phyloP scores from a whole-genome alignment of 2,888 invertebrate species.

The Oxytorus armatus region DNA sequence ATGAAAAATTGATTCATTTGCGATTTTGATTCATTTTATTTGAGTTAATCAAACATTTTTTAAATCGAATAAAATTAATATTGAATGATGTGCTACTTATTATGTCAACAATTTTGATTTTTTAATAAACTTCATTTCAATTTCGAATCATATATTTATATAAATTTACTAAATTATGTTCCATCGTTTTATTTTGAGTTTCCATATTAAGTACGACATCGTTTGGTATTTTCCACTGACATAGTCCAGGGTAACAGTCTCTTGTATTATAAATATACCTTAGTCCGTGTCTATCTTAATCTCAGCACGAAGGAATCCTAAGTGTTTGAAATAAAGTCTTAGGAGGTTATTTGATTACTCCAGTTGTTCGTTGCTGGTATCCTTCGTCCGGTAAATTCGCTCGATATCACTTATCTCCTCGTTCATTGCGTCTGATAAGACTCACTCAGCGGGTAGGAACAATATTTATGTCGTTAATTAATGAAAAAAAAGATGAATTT shows the following conservation, averaged over 20 bases:
- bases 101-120: conserved; percentile 1
- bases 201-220: background rate
- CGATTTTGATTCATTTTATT: no score
- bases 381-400: no score
- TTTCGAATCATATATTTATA: background rate
- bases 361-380: background rate
- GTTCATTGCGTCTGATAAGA: background rate
- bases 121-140: background rate
- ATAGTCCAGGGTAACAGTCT: conserved; percentile 31
- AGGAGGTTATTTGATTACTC: conserved; percentile 16
- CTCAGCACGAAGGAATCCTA: conserved; percentile 17
- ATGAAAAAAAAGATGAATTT: no score
- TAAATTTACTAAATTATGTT: background rate
- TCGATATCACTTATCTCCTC: no score
- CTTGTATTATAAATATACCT: conserved; percentile 49
- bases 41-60: no score
- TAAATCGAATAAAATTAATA: no score
- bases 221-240: conserved; percentile 8
- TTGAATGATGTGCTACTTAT: no score
- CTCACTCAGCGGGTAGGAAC: background rate
- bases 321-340: conserved; percentile 24
- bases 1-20: no score
- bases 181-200: conserved; percentile 2
- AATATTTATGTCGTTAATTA: background rate
- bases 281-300: background rate